These are phyloP conservation scores for Megaceryle alcyon DNA, from an alignment of 2,797 vertebrate genomes.

Conservation along the genomic window DNA sequence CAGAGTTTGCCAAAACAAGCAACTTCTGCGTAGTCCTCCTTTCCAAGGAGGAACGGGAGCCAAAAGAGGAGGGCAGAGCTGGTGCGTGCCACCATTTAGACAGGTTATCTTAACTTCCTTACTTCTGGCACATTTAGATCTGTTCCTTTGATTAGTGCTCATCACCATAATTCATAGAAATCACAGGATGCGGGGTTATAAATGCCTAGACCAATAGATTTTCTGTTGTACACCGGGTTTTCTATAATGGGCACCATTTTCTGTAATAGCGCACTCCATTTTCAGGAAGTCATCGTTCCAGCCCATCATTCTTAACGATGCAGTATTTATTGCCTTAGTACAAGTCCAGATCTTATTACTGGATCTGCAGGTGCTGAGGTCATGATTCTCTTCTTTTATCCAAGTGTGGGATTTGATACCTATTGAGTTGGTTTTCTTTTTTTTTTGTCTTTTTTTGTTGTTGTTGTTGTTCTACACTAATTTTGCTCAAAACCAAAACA, in stretches of 20 bases:
- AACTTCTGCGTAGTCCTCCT: slow-evolving; percentile 42
- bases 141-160: slow-evolving; percentile 37
- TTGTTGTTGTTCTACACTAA: not conserved
- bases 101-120: not conserved
- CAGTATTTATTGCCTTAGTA: not conserved
- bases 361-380: not conserved
- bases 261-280: slow-evolving; percentile 9
- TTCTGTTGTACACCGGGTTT: not conserved
- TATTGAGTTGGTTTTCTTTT: not conserved
- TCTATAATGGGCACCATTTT: not conserved
- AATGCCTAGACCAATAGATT: not conserved
- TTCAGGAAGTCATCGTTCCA: slow-evolving; percentile 10
- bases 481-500: not conserved
- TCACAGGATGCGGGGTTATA: not conserved
- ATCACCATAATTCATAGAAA: slow-evolving; percentile 32
- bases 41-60: slow-evolving; percentile 14
- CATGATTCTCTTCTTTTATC: not conserved
- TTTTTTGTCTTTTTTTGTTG: not conserved
- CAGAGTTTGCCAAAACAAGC: slow-evolving; percentile 55
- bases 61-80: slow-evolving; percentile 14
- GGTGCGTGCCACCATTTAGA: not conserved
- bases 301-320: not conserved
- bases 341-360: not conserved
- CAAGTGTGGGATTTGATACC: not conserved
- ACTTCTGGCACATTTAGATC: slow-evolving; percentile 1